phyloP scores from a whole-genome alignment of 1,140 invertebrate species.

The Zelostemma sp. region DNA sequence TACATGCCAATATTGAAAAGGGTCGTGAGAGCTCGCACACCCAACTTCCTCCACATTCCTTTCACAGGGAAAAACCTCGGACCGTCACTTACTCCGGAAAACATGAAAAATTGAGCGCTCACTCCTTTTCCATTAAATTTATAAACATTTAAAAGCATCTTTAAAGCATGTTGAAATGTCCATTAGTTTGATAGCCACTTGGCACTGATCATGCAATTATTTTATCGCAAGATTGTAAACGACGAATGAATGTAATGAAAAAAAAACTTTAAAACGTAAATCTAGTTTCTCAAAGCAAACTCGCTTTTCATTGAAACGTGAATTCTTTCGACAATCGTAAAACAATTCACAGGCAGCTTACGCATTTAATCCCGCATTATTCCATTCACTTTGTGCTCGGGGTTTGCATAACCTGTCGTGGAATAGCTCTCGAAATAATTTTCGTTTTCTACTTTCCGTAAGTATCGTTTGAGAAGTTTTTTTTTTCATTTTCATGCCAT shows the following conservation, averaged over 20 bases:
- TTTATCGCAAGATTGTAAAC: too few species aligned
- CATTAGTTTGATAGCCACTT: too few species aligned
- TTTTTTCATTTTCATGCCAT: conserved; percentile 33
- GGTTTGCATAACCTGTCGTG: conserved; percentile 25
- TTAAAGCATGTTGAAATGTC: too few species aligned
- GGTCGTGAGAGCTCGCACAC: conserved; percentile 5
- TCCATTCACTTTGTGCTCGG: conserved; percentile 16
- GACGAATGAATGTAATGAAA: too few species aligned
- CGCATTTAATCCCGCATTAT: conserved; percentile 13
- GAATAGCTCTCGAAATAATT: conserved; percentile 23
- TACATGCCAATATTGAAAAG: conserved; percentile 48
- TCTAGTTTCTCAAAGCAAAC: too few species aligned
- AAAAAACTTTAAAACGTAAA: too few species aligned
- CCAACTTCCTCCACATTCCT: conserved; percentile 3
- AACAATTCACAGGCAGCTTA: neutral
- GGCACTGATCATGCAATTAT: too few species aligned
- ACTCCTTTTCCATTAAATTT: too few species aligned
- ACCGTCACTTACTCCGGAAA: neutral
- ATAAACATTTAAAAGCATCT: too few species aligned
- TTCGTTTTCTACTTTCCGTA: conserved; percentile 22
- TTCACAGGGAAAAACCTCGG: conserved; percentile 13
- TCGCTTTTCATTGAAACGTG: too few species aligned
- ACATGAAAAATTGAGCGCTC: too few species aligned
- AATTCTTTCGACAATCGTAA: too few species aligned
- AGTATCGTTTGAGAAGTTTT: conserved; percentile 25